Percentiles rank a stretch among this genome's conserved stretches.
Conservation (phyloP, 2,888 invertebrate genomes). For the Hydraecia micacea region DNA sequence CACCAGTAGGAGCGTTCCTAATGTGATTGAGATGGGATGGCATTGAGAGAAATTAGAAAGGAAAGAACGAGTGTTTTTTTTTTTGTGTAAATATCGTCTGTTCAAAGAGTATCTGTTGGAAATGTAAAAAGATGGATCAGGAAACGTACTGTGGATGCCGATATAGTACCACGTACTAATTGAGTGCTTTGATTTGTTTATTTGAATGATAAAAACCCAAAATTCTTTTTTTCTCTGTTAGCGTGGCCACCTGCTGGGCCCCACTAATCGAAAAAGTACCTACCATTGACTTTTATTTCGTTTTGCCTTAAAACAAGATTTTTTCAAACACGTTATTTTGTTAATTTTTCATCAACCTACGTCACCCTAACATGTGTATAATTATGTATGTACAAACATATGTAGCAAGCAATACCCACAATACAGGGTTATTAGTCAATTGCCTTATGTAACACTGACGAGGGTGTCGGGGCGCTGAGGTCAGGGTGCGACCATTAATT, state of each 20-base stretch:
- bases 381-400: constrained; percentile 12
- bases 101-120: not conserved
- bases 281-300: not conserved
- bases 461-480: constrained; percentile 53
- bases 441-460: constrained; percentile 60
- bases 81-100: not conserved
- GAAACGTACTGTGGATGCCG: not conserved
- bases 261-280: not conserved
- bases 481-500: constrained; percentile 78
- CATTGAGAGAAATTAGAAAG: not conserved
- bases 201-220: not conserved
- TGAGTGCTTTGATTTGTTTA: not conserved
- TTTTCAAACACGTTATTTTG: not conserved
- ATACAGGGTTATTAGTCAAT: constrained; percentile 67
- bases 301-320: not conserved
- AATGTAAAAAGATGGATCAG: no score
- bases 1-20: constrained; percentile 6
- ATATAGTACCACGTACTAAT: not conserved
- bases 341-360: not conserved
- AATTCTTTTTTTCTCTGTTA: not conserved
- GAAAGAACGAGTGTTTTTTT: not conserved
- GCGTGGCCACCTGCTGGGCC: not conserved
- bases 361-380: constrained; percentile 3
- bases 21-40: constrained; percentile 11
- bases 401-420: constrained; percentile 49